Percentiles rank a stretch among this genome's conserved stretches.
These are phyloP conservation scores for Drosophila setosimentum DNA, from an alignment of 2,888 invertebrate species.

Conservation along the genomic window DNA sequence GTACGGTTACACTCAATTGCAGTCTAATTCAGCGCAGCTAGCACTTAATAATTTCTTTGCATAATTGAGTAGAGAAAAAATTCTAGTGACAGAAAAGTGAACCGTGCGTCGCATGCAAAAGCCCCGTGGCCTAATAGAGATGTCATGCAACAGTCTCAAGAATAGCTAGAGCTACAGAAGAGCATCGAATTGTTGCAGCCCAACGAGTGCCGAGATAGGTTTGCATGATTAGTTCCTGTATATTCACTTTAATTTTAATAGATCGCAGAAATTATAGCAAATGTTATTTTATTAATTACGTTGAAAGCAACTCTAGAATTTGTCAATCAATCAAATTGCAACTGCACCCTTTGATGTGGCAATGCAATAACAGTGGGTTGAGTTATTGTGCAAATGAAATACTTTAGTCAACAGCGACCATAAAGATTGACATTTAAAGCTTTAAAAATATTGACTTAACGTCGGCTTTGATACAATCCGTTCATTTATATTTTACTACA, in stretches of 20 bases:
- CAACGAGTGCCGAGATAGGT: conserved; percentile 43
- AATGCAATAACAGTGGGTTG: not conserved
- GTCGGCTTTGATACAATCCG: not conserved
- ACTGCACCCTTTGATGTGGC: not conserved
- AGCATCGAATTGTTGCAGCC: conserved; percentile 5
- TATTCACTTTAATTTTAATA: not conserved
- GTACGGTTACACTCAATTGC: conserved; percentile 76
- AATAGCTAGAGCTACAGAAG: conserved; percentile 20
- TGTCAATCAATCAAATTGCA: not conserved
- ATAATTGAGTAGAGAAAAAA: conserved; percentile 68
- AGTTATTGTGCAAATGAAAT: not conserved
- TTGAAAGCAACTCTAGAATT: not conserved
- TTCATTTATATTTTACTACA: not conserved
- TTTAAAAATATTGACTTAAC: not conserved
- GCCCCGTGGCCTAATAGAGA: conserved; percentile 49
- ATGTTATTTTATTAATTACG: not conserved
- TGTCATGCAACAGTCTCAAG: conserved; percentile 35
- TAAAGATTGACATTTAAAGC: not conserved
- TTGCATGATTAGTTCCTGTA: conserved; percentile 13
- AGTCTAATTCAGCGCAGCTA: conserved; percentile 79
- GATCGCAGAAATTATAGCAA: not conserved
- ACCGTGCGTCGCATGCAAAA: conserved; percentile 28
- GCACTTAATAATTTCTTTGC: conserved; percentile 80
- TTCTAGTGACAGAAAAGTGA: conserved; percentile 34
- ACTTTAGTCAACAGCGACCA: not conserved